Conservation (phyloP, 1,140 invertebrate species). For the Asbolus verrucosus region DNA sequence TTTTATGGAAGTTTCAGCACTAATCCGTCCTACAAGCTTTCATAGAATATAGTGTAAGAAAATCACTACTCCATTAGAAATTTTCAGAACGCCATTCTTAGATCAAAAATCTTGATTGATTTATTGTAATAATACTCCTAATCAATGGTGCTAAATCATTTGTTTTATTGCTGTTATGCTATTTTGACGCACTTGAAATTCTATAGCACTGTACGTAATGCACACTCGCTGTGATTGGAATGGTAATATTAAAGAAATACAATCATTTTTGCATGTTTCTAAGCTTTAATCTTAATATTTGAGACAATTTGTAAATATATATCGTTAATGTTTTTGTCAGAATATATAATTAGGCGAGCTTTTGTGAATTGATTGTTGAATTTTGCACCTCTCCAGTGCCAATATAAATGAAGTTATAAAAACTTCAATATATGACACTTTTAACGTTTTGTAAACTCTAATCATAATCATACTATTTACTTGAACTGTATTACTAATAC, state of each 20-base stretch:
- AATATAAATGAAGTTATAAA: conserved; percentile 35
- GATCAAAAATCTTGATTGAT: no score
- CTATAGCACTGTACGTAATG: conserved; percentile 42
- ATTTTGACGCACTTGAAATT: conserved; percentile 32
- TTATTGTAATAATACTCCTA: no score
- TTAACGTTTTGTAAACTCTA: conserved; percentile 44
- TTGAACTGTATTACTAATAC: no score
- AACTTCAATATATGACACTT: conserved; percentile 10
- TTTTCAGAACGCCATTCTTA: conserved; percentile 34
- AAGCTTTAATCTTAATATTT: conserved; percentile 40
- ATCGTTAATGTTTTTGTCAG: conserved; percentile 8
- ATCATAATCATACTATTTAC: conserved; percentile 40
- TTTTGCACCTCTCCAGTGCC: conserved; percentile 38
- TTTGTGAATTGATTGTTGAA: conserved; percentile 19
- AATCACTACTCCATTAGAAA: conserved; percentile 1
- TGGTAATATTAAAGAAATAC: conserved; percentile 41
- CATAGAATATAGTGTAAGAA: not conserved
- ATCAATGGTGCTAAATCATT: conserved; percentile 6
- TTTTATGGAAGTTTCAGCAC: conserved; percentile 34
- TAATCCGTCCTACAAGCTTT: conserved; percentile 40
- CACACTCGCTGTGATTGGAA: conserved; percentile 54
- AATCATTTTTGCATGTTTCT: conserved; percentile 47
- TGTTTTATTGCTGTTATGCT: no score
- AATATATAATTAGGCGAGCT: conserved; percentile 6
- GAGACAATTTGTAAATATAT: conserved; percentile 46